A percentile compares a stretch with the other conserved stretches of the same genome.
These are phyloP conservation scores for Nannospalax galili DNA, from an alignment of 2,113 vertebrate species.

Conservation along the genomic window DNA sequence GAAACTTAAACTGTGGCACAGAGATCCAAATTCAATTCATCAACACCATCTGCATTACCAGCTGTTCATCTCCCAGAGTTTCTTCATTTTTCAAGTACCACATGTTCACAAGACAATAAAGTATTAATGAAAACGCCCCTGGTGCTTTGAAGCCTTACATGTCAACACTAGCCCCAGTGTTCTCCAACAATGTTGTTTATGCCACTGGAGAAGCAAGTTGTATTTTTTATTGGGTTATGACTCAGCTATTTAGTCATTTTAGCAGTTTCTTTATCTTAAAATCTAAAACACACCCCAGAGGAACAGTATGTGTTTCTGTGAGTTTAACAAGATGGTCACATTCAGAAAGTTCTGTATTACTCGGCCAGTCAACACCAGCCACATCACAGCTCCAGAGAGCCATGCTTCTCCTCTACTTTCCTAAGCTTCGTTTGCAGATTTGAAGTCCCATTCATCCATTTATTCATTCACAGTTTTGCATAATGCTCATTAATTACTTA, in stretches of 20 bases:
- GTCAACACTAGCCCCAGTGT: not conserved
- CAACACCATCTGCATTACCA: conserved; percentile 73
- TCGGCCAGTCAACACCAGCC: not conserved
- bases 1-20: conserved; percentile 58
- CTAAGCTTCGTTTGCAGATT: not conserved
- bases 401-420: not conserved
- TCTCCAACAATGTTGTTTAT: not conserved
- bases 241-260: not conserved
- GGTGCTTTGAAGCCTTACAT: not conserved
- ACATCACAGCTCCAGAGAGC: not conserved
- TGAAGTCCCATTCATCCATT: not conserved
- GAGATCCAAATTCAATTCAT: conserved; percentile 70
- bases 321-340: not conserved
- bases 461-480: not conserved
- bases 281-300: not conserved
- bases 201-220: not conserved
- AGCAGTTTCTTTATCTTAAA: conserved; percentile 17
- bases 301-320: not conserved
- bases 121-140: conserved; percentile 58
- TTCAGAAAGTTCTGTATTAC: not conserved
- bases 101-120: conserved; percentile 1
- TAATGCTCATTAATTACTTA: not conserved
- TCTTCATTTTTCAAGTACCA: conserved; percentile 11
- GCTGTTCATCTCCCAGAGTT: conserved; percentile 67
- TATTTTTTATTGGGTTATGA: not conserved